Base-by-base conservation (phyloP, 2,113 vertebrate genomes). In the Peucedramus taeniatus region DNA sequence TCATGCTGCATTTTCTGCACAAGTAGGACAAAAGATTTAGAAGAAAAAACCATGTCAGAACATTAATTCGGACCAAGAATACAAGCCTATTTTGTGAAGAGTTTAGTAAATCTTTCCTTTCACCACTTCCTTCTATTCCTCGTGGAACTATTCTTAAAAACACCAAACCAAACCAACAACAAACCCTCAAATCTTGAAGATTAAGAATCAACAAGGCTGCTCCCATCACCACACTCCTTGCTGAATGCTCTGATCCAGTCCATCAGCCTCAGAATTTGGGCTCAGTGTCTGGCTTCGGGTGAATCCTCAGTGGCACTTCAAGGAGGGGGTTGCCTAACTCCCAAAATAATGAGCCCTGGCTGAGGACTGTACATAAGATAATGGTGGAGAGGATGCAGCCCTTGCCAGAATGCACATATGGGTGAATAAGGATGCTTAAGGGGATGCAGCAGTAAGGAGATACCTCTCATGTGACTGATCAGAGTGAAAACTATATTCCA, bases 391-490 rank as follows among this genome's bases (percentile, higher is more conserved):
- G 27, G 15, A 47, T 4, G 82, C 15, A 93, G 47, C 37, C 8
- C 68, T 57, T 91, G 80, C 83, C 86, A 96, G 75, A 59, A 87
- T 15, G 59, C 91, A 89, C 11, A 16, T n/a, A 35, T 61, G 70
- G 88, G 66, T 80, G 70, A 88, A 68, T 23, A 24, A 92, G 66
- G 94, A 94, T 90, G 97, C 98, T 98, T 63, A 87, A 90, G 98
- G 98, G 97, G 97, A 97, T 97, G 97, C 94, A 98, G 94, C 97
- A 98, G 97, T 97, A 98, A 97, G 98, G 90, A 95, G 84, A 95
- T 71, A 97, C 86, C 97, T 97, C 93, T 96, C 92, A 92, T 76
- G 91, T 81, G 94, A 92, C 89, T 91, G 97, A 94, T 81, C 95
- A 95, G 96, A 97, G 95, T 97, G 98, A 97, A 98, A 96, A 78